These are phyloP conservation scores for Falco naumanni DNA, from an alignment of 2,797 vertebrate species.

Conservation along the genomic window DNA sequence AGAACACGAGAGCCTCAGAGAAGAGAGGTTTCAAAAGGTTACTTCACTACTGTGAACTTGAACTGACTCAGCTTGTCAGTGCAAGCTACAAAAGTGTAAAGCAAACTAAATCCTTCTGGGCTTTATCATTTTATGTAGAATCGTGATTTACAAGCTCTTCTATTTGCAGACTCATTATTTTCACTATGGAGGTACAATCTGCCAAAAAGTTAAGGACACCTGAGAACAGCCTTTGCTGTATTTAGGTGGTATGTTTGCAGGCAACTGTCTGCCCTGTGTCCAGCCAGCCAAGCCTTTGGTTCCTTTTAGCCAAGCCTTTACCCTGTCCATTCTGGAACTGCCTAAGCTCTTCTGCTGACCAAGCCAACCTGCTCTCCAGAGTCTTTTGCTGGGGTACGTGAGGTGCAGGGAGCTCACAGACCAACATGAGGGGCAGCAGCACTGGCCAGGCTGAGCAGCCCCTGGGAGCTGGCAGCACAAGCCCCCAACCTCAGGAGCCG, in stretches of 20 bases:
- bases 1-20: background rate
- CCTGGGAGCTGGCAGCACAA: background rate
- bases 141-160: background rate
- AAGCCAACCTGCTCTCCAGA: background rate
- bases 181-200: background rate
- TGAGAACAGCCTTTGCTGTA: background rate
- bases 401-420: accelerated
- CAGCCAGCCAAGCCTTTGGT: background rate
- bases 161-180: background rate
- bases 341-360: background rate
- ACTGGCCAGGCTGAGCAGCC: background rate
- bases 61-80: background rate
- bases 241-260: background rate
- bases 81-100: background rate
- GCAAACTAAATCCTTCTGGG: background rate
- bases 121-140: background rate
- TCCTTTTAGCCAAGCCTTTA: background rate
- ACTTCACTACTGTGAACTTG: background rate
- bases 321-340: accelerated
- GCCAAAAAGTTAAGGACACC: background rate
- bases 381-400: background rate
- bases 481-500: background rate
- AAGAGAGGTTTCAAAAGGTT: background rate
- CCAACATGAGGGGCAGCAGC: background rate
- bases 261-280: background rate